These are phyloP conservation scores for Apus apus DNA, from an alignment of 2,113 vertebrate genomes.

Conservation along the genomic window DNA sequence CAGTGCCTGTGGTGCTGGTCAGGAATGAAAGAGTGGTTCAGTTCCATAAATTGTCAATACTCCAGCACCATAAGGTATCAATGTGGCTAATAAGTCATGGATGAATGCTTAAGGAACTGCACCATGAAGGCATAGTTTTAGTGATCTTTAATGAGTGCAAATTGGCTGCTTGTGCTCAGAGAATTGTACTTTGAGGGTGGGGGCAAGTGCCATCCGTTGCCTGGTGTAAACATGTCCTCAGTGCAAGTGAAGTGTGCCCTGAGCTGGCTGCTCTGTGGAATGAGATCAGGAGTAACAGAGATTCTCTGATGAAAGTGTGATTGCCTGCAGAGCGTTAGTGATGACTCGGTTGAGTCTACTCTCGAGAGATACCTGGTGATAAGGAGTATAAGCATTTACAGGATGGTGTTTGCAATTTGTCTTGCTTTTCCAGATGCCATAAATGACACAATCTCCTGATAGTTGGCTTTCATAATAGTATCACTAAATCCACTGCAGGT, in stretches of 20 bases:
- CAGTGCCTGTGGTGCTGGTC: neutral
- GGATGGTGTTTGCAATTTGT: neutral
- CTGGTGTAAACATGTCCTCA: neutral
- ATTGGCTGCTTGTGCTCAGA: neutral
- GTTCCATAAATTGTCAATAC: neutral
- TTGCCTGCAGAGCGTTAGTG: neutral
- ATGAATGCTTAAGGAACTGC: neutral
- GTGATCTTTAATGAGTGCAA: neutral
- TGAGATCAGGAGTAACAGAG: neutral
- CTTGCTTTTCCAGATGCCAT: neutral
- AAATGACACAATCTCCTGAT: neutral
- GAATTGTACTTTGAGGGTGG: neutral
- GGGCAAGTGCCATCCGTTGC: accelerated
- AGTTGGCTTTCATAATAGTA: neutral
- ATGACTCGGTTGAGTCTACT: neutral
- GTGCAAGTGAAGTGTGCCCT: neutral
- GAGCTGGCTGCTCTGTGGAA: neutral
- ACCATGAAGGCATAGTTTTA: neutral
- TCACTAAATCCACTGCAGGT: neutral
- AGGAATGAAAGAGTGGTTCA: neutral
- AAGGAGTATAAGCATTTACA: neutral
- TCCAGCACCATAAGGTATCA: neutral
- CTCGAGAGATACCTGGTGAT: neutral
- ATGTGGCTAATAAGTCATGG: neutral
- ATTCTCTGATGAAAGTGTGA: neutral